Evolutionary conservation across 2,888 invertebrate genomes (phyloP).

Genomic region (Creontiades dilutus): DNA sequence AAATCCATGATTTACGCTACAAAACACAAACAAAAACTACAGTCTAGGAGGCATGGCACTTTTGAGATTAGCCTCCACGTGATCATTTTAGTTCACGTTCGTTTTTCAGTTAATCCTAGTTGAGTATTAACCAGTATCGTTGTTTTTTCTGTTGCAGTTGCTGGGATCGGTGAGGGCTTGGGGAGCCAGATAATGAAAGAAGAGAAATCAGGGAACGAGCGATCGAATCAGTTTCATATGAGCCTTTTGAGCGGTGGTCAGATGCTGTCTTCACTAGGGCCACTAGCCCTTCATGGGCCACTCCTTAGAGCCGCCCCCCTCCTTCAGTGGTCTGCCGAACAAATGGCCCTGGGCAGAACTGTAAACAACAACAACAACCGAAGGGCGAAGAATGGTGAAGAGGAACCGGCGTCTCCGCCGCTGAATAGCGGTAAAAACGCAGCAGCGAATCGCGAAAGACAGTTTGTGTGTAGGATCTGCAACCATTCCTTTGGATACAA

Average conservation of each 20-base stretch:
- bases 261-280: conserved; percentile 69
- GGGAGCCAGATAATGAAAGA: conserved; percentile 67
- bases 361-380: conserved; percentile 63
- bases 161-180: conserved; percentile 67
- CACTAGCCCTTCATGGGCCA: conserved; percentile 73
- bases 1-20: too few species aligned
- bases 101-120: not conserved
- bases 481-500: conserved; percentile 95
- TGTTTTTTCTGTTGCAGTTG: conserved; percentile 66
- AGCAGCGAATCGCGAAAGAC: conserved; percentile 83
- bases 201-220: conserved; percentile 54
- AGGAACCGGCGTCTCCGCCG: conserved; percentile 30
- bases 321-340: conserved; percentile 70
- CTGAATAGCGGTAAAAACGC: conserved; percentile 33
- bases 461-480: conserved; percentile 93
- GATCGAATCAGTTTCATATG: conserved; percentile 62
- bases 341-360: conserved; percentile 61
- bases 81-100: too few species aligned
- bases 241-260: conserved; percentile 64
- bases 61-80: too few species aligned
- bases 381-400: conserved; percentile 44
- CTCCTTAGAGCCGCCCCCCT: conserved; percentile 69
- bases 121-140: conserved; percentile 3
- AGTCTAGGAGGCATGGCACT: too few species aligned
- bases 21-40: too few species aligned